Conservation (phyloP, 2,797 vertebrate species). For the Clarias fuscus region DNA sequence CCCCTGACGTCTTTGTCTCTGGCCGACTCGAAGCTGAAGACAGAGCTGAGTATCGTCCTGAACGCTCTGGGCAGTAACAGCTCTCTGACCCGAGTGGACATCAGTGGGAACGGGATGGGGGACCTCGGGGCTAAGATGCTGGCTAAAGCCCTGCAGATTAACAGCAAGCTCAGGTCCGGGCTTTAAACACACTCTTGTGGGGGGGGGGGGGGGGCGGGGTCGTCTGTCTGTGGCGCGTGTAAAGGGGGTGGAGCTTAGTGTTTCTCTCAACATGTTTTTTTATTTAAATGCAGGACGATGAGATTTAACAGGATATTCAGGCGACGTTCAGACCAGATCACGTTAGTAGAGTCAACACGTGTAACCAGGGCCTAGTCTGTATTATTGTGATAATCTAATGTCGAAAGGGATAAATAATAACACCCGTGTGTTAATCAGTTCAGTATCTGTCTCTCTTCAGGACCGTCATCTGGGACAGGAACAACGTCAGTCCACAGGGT, state of each 20-base stretch:
- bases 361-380: neutral
- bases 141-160: slow-evolving; percentile 96
- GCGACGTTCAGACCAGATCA: neutral
- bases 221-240: slow-evolving; percentile 17
- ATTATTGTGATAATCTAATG: neutral
- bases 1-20: slow-evolving; percentile 92
- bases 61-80: slow-evolving; percentile 96
- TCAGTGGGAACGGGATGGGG: slow-evolving; percentile 96
- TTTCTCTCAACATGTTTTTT: too few relatives aligned
- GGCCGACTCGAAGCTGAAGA: slow-evolving; percentile 94
- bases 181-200: neutral
- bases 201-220: too few relatives aligned
- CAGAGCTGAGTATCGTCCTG: slow-evolving; percentile 90
- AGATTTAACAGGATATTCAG: too few relatives aligned
- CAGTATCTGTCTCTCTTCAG: slow-evolving; percentile 60
- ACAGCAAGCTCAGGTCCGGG: slow-evolving; percentile 91
- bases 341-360: neutral
- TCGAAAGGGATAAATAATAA: neutral
- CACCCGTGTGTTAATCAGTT: slow-evolving; percentile 11
- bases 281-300: neutral
- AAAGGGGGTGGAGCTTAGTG: neutral
- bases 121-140: slow-evolving; percentile 99
- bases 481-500: slow-evolving; percentile 83
- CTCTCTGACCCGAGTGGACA: slow-evolving; percentile 91
- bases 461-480: slow-evolving; percentile 89